Conservation (phyloP, 2,888 invertebrate genomes). For the Notodonta dromedarius region DNA sequence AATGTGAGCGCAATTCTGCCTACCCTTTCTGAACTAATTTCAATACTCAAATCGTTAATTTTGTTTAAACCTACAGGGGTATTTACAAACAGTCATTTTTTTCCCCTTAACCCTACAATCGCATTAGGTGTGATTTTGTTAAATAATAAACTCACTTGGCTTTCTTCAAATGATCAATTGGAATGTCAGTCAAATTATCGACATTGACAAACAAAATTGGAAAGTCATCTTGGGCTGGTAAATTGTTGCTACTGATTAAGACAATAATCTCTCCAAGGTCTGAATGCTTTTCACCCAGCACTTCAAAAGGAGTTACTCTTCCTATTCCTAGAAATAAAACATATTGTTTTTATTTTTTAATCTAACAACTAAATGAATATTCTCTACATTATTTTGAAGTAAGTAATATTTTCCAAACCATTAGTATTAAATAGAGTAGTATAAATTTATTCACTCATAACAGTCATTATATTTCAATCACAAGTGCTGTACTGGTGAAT, state of each 20-base stretch:
- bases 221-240: constrained; percentile 69
- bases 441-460: not conserved
- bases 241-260: constrained; percentile 60
- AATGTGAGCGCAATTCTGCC: too few species aligned
- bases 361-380: too few species aligned
- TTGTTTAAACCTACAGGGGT: too few species aligned
- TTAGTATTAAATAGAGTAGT: not conserved
- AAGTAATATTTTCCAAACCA: not conserved
- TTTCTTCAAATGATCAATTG: constrained; percentile 54
- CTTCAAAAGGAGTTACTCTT: constrained; percentile 58
- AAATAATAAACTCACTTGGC: constrained; percentile 48
- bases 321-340: constrained; percentile 56
- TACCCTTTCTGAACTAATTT: too few species aligned
- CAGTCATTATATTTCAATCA: constrained; percentile 16
- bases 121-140: too few species aligned
- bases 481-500: constrained; percentile 6
- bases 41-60: too few species aligned
- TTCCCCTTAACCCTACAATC: too few species aligned
- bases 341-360: not conserved
- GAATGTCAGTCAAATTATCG: constrained; percentile 55
- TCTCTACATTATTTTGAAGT: not conserved
- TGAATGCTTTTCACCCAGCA: constrained; percentile 49
- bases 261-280: constrained; percentile 63
- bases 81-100: too few species aligned
- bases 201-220: constrained; percentile 70